phyloP scores from a whole-genome alignment of 2,113 vertebrate species.

The Takifugu bimaculatus region DNA sequence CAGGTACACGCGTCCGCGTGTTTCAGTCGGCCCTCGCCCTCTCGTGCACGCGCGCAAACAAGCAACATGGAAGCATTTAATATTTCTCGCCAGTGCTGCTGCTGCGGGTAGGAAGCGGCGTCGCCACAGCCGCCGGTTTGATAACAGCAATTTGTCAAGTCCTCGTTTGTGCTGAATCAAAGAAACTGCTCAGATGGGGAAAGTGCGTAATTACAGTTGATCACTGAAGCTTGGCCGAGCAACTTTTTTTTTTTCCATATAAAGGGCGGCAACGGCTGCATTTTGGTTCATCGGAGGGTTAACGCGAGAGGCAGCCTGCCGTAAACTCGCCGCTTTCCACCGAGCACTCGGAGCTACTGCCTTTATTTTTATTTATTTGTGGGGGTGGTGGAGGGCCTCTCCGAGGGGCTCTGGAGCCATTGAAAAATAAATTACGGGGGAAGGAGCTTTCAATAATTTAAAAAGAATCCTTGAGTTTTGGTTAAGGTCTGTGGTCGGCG shows the following conservation, averaged over 20 bases:
- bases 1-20: constrained; percentile 55
- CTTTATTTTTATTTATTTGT: constrained; percentile 18
- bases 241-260: constrained; percentile 25
- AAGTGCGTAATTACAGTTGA: constrained; percentile 51
- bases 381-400: constrained; percentile 9
- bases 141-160: constrained; percentile 57
- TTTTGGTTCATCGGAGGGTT: constrained; percentile 25
- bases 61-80: constrained; percentile 35
- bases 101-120: constrained; percentile 26
- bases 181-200: constrained; percentile 31
- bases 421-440: constrained; percentile 71
- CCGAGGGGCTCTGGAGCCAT: constrained; percentile 60
- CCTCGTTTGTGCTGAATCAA: constrained; percentile 52
- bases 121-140: constrained; percentile 19
- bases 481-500: constrained; percentile 50
- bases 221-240: constrained; percentile 38
- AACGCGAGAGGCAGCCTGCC: constrained; percentile 20
- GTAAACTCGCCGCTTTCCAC: constrained; percentile 48
- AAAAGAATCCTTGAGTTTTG: constrained; percentile 56
- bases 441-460: constrained; percentile 73
- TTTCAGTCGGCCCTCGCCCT: constrained; percentile 51
- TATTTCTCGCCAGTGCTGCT: constrained; percentile 28
- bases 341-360: constrained; percentile 28
- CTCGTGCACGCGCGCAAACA: constrained; percentile 1
- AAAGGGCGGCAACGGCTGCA: constrained; percentile 12